phyloP scores from a whole-genome alignment of 2,888 invertebrate species.

The Bembecia ichneumoniformis region DNA sequence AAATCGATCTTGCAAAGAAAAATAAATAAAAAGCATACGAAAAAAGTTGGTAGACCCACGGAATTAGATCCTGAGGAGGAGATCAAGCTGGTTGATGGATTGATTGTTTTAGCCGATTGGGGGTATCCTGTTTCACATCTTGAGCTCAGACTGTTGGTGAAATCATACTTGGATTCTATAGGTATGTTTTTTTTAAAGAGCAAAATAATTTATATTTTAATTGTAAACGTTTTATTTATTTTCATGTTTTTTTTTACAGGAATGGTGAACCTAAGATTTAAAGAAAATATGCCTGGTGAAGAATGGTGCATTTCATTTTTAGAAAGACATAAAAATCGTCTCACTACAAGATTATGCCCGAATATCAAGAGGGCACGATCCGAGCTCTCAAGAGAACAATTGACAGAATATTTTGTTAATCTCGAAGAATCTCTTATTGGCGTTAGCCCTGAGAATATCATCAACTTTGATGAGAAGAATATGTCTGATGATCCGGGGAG shows the following conservation, averaged over 20 bases:
- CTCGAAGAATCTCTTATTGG: too few species aligned
- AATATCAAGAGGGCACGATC: too few species aligned
- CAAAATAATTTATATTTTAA: not conserved
- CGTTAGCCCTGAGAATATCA: too few species aligned
- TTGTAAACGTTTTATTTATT: not conserved
- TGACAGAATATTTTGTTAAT: too few species aligned
- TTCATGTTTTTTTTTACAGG: not conserved
- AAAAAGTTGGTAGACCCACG: constrained; percentile 1
- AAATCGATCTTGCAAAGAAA: not conserved
- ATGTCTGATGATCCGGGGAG: too few species aligned
- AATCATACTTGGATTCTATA: not conserved
- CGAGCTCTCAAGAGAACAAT: too few species aligned
- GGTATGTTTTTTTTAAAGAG: not conserved
- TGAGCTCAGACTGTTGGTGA: not conserved
- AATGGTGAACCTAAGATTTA: not conserved
- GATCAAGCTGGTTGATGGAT: constrained; percentile 1
- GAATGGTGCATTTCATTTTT: too few species aligned
- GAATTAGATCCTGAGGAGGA: constrained; percentile 1
- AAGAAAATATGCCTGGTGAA: not conserved
- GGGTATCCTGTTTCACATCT: not conserved
- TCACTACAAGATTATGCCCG: too few species aligned
- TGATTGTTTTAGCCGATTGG: not conserved
- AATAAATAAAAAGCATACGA: not conserved
- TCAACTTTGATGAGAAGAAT: too few species aligned
- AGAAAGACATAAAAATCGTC: too few species aligned